Conservation (phyloP, 2,888 invertebrate species). For the Cheilosia variabilis region DNA sequence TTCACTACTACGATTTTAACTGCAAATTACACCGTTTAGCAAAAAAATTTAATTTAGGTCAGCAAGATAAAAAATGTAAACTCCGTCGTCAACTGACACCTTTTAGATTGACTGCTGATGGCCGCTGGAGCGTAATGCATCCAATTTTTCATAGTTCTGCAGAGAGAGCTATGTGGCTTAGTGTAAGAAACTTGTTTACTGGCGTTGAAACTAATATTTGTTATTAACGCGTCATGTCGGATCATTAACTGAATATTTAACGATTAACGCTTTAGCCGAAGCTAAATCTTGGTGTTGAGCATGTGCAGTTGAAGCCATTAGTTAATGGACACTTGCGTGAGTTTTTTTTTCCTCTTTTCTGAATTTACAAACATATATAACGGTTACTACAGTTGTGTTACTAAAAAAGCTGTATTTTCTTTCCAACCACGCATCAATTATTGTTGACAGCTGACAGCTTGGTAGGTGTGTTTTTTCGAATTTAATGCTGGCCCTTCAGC, state of each 20-base stretch:
- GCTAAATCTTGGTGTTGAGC: neutral
- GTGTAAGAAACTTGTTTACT: slow-evolving; percentile 8
- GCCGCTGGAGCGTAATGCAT: slow-evolving; percentile 7
- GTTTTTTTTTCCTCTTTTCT: neutral
- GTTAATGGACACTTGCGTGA: slow-evolving; percentile 7
- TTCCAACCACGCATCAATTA: slow-evolving; percentile 2
- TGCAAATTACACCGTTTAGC: neutral
- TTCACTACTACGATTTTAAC: neutral
- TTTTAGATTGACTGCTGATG: slow-evolving; percentile 33
- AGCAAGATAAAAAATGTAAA: slow-evolving; percentile 10
- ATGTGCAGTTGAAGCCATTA: neutral
- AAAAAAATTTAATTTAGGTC: slow-evolving; percentile 31
- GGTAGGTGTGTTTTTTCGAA: slow-evolving; percentile 2
- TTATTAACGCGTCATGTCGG: slow-evolving; percentile 18
- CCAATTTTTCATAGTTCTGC: slow-evolving; percentile 16
- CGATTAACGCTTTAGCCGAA: slow-evolving; percentile 25
- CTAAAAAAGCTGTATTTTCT: neutral
- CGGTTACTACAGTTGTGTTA: no score
- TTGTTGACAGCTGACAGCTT: slow-evolving; percentile 25
- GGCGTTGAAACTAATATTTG: slow-evolving; percentile 14
- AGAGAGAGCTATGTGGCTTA: neutral
- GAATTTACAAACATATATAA: neutral
- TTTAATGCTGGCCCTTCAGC: neutral
- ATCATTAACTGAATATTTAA: slow-evolving; percentile 29
- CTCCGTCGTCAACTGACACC: slow-evolving; percentile 21